Percentiles rank a stretch among this genome's conserved stretches.
Conservation (phyloP, 2,113 vertebrate species). For the Tinamus guttatus region DNA sequence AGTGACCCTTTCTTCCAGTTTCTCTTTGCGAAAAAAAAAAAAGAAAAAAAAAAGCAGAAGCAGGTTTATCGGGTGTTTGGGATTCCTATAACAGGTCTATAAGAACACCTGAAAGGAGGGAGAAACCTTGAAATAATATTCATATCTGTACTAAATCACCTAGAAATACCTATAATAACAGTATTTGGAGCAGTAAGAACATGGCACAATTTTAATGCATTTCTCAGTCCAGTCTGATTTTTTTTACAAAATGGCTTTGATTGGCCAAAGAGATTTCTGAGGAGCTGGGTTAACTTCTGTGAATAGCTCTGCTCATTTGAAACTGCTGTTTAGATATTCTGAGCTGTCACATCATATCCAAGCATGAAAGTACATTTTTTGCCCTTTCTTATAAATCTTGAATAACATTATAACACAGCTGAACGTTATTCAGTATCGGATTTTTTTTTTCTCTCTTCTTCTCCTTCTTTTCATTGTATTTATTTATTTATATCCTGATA, state of each 20-base stretch:
- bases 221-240: not conserved
- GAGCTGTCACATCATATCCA: conserved; percentile 56
- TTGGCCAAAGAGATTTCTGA: conserved; percentile 31
- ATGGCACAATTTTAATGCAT: not conserved
- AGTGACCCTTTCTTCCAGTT: accelerated
- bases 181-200: not conserved
- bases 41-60: not conserved
- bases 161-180: not conserved
- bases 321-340: conserved; percentile 71
- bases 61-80: not conserved
- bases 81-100: not conserved
- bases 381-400: conserved; percentile 73
- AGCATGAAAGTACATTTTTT: conserved; percentile 70
- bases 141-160: not conserved
- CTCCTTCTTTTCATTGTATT: conserved; percentile 31
- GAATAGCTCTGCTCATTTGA: conserved; percentile 58
- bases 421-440: conserved; percentile 56
- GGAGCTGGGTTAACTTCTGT: conserved; percentile 29
- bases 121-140: not conserved
- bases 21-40: not conserved
- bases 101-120: not conserved
- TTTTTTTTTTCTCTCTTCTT: not conserved
- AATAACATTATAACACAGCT: conserved; percentile 62
- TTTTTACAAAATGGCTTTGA: conserved; percentile 33
- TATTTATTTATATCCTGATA: conserved; percentile 71